Percentiles rank a stretch among this genome's conserved stretches.
phyloP scores from a whole-genome alignment of 2,888 invertebrate genomes.

The Bembecia ichneumoniformis region DNA sequence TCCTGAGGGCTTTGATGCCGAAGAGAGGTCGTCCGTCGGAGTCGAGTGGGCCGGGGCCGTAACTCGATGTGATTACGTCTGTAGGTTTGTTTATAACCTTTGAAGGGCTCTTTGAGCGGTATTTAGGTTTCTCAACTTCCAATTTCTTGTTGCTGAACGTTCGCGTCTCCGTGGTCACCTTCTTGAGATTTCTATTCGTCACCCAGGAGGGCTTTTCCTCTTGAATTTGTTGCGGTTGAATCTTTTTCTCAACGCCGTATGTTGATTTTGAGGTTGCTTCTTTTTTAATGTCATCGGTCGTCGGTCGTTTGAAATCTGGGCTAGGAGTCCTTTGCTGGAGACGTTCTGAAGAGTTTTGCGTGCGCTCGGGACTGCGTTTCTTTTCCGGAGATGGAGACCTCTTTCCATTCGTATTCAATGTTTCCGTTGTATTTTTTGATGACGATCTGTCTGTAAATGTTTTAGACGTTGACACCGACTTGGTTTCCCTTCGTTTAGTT shows the following conservation, averaged over 20 bases:
- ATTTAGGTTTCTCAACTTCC: constrained; percentile 53
- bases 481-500: constrained; percentile 22
- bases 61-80: constrained; percentile 83
- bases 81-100: constrained; percentile 58
- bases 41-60: constrained; percentile 87
- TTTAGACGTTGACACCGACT: constrained; percentile 26
- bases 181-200: constrained; percentile 72
- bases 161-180: constrained; percentile 53
- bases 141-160: constrained; percentile 48
- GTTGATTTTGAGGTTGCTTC: constrained; percentile 46
- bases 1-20: constrained; percentile 80
- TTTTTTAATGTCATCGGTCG: constrained; percentile 31
- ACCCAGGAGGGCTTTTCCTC: constrained; percentile 77
- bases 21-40: constrained; percentile 85
- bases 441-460: constrained; percentile 36
- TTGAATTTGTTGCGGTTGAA: constrained; percentile 37
- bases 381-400: constrained; percentile 47
- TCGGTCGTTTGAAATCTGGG: constrained; percentile 35
- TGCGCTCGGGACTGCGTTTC: constrained; percentile 24
- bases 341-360: constrained; percentile 19
- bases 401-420: constrained; percentile 38
- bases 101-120: constrained; percentile 49
- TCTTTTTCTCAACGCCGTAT: constrained; percentile 40
- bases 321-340: constrained; percentile 39
- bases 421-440: constrained; percentile 44